Conservation (phyloP, 1,140 invertebrate genomes). For the Drosophila insularis region DNA sequence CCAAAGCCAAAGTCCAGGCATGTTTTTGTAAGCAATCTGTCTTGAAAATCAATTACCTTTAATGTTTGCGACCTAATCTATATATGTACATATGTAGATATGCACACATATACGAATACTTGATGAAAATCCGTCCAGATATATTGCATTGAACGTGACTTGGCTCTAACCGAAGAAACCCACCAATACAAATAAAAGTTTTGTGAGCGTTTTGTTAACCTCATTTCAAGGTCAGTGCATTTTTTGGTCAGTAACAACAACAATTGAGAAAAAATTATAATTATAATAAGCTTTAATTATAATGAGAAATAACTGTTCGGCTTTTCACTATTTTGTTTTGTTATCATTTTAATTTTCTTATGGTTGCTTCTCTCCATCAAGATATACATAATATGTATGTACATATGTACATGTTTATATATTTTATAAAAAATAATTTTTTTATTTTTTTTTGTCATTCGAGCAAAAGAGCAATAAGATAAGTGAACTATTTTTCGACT, state of each 20-base stretch:
- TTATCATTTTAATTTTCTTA: slow-evolving; percentile 16
- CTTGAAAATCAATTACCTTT: slow-evolving; percentile 73
- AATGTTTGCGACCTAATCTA: slow-evolving; percentile 42
- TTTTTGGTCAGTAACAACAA: slow-evolving; percentile 6
- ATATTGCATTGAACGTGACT: slow-evolving; percentile 72
- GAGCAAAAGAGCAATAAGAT: slow-evolving; percentile 20
- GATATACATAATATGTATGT: no score
- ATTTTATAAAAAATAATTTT: no score
- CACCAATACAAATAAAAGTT: neutral
- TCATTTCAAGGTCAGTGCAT: slow-evolving; percentile 59
- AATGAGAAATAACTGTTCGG: neutral
- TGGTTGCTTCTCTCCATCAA: slow-evolving; percentile 14
- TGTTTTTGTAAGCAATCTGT: slow-evolving; percentile 67
- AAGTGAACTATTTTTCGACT: slow-evolving; percentile 53
- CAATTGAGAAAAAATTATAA: neutral
- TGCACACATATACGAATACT: slow-evolving; percentile 22
- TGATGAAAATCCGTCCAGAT: slow-evolving; percentile 4
- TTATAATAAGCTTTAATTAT: slow-evolving; percentile 14
- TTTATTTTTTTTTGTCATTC: slow-evolving; percentile 37
- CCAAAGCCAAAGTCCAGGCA: slow-evolving; percentile 52
- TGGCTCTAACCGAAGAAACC: slow-evolving; percentile 42
- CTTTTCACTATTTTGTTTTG: slow-evolving; percentile 25
- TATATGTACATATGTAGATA: neutral
- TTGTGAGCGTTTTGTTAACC: slow-evolving; percentile 8
- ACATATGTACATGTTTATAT: no score